phyloP scores from a whole-genome alignment of 2,113 vertebrate genomes.

The Bombycilla garrulus region DNA sequence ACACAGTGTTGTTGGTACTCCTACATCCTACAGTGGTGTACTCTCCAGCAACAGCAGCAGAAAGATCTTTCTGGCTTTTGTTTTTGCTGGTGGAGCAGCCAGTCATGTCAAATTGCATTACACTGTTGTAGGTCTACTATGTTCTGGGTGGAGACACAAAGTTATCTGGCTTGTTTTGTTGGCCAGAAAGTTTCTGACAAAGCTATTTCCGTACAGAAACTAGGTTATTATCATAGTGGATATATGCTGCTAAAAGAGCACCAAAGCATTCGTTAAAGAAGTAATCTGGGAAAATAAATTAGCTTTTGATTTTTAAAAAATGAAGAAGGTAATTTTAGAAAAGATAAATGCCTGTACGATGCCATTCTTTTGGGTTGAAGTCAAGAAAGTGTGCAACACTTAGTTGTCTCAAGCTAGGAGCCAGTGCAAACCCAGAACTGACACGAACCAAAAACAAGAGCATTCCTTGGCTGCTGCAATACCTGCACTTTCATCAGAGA shows the following conservation, averaged over 20 bases:
- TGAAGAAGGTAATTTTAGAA: background rate
- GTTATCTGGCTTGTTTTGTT: background rate
- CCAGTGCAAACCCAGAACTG: background rate
- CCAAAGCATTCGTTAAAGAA: background rate
- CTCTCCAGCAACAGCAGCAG: background rate
- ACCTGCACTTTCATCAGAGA: background rate
- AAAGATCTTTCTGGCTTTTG: background rate
- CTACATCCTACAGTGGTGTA: background rate
- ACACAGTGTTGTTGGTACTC: background rate
- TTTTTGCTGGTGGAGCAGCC: background rate
- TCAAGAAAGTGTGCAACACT: background rate
- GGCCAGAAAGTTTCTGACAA: background rate
- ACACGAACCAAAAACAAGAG: background rate
- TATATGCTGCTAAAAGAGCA: background rate
- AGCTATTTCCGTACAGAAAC: background rate
- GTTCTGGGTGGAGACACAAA: background rate
- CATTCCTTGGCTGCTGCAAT: background rate
- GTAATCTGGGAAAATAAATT: background rate
- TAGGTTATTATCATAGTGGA: background rate
- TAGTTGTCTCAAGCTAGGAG: background rate
- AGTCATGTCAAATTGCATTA: constrained; percentile 9
- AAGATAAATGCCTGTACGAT: background rate
- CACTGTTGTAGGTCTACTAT: background rate
- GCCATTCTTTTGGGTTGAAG: background rate
- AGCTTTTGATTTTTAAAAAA: background rate